Conservation (phyloP, 1,140 invertebrate genomes). For the Euwallacea similis region DNA sequence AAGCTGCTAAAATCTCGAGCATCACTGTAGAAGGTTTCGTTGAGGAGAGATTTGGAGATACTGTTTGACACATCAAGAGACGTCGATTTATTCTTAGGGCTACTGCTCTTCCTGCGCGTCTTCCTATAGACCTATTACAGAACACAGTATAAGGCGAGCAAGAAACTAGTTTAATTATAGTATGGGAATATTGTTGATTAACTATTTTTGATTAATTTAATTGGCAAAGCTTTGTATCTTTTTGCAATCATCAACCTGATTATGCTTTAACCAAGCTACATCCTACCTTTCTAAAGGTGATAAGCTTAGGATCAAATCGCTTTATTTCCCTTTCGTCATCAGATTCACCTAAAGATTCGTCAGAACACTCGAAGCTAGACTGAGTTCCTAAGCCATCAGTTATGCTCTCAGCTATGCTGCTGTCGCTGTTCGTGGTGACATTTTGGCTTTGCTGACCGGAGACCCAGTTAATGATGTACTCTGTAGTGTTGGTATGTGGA, state of each 20-base stretch:
- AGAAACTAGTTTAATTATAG: not conserved
- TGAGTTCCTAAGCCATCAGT: conserved; percentile 9
- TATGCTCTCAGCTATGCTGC: conserved; percentile 11
- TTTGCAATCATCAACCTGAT: too few species aligned
- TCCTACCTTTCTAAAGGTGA: conserved; percentile 42
- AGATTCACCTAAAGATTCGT: conserved; percentile 41
- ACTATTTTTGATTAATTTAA: too few species aligned
- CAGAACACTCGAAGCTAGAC: conserved; percentile 29
- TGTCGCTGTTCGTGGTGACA: not conserved
- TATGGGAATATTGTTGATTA: not conserved
- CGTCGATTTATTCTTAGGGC: conserved; percentile 5
- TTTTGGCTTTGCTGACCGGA: conserved; percentile 34
- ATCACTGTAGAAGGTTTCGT: conserved; percentile 18
- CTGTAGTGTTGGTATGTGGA: conserved; percentile 45
- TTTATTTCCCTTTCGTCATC: conserved; percentile 35
- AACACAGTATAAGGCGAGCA: not conserved
- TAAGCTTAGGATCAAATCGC: conserved; percentile 24
- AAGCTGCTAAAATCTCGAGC: conserved; percentile 1
- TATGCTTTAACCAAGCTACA: not conserved
- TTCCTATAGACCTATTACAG: conserved; percentile 22
- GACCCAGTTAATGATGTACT: conserved; percentile 51
- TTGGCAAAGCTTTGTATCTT: too few species aligned
- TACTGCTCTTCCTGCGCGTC: conserved; percentile 19
- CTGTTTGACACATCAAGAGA: not conserved
- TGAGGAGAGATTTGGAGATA: not conserved